Base-by-base conservation (phyloP, 2,888 invertebrate genomes). In the Oxyteleia sp. region DNA sequence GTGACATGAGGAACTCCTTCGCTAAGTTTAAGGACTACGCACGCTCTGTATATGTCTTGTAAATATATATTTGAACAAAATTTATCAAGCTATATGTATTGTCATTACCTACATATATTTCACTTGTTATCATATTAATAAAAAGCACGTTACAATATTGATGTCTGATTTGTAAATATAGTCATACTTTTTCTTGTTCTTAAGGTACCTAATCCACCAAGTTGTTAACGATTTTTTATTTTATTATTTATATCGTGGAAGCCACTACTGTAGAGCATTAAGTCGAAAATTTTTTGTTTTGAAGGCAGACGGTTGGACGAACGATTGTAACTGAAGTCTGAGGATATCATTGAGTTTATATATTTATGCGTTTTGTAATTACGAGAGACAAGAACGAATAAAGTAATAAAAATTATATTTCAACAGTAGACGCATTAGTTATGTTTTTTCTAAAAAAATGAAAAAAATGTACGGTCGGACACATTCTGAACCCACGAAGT, bases 31-130 rank as follows among this genome's bases (percentile, higher is more conserved):
- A 87, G 86, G 87, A 87, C 88, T 87, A 87, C 88, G 85, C 86
- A 88, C 86, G 89, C 90, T 90, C 91, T 92, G 92, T 92, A 92
- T 92, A 92, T 92, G 92, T 91, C 91, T 92, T 92, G 92, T 92
- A 92, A 92, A 92, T 92, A 92, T 91, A 92, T 91, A 91, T 87
- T 90, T 89, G 90, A 88, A 91, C 88, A 90, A 89, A 88, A 80
- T 79, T 81, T 82, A 84, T 82, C 75, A 76, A 82, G 53, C 76
- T 79, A 78, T 76, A 82, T 85, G 80, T 82, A 82, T 80, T 79
- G 78, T 82, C 78, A 79, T 79, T 82, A 82, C 84, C 79, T 82
- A 84, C 79, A 84, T 32, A 32, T 32, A 32, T 82, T 80, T 85
- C 84, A 84, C 80, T 84, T 84, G 80, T 84, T 84, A 84, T 66